These are phyloP conservation scores for Pogoniulus pusillus DNA, from an alignment of 2,797 vertebrate genomes.

Conservation along the genomic window DNA sequence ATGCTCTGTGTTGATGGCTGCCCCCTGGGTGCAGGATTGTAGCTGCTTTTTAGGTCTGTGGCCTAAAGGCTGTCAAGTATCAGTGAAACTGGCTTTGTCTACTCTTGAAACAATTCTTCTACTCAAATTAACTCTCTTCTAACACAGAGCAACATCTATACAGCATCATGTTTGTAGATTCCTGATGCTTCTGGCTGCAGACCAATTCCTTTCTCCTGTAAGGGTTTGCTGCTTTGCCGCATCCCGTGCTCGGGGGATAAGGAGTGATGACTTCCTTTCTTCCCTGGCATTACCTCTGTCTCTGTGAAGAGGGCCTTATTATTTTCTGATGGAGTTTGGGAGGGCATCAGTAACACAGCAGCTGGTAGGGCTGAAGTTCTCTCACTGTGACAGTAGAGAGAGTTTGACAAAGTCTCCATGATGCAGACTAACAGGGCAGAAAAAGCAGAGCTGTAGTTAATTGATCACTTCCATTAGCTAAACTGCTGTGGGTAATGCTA, in stretches of 20 bases:
- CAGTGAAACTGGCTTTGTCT: neutral
- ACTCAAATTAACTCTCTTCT: neutral
- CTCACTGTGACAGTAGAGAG: neutral
- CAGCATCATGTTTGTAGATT: neutral
- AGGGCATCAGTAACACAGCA: neutral
- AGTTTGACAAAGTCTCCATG: neutral
- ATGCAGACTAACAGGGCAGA: neutral
- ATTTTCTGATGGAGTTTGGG: neutral
- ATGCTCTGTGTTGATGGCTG: neutral
- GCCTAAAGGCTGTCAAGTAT: neutral
- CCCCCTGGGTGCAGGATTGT: neutral
- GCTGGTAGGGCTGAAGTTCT: neutral
- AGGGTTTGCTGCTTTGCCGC: neutral
- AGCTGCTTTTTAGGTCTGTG: neutral
- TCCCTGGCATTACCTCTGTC: neutral
- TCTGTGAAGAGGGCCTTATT: neutral
- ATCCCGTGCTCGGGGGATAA: neutral
- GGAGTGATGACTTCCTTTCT: neutral
- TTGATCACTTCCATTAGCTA: neutral
- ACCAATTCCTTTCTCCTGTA: neutral
- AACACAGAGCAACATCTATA: neutral
- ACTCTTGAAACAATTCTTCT: neutral
- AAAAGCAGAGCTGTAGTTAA: neutral
- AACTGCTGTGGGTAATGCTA: neutral
- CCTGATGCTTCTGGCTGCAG: neutral